Base-by-base conservation (phyloP, 2,888 invertebrate species). In the Spilarctia lutea region DNA sequence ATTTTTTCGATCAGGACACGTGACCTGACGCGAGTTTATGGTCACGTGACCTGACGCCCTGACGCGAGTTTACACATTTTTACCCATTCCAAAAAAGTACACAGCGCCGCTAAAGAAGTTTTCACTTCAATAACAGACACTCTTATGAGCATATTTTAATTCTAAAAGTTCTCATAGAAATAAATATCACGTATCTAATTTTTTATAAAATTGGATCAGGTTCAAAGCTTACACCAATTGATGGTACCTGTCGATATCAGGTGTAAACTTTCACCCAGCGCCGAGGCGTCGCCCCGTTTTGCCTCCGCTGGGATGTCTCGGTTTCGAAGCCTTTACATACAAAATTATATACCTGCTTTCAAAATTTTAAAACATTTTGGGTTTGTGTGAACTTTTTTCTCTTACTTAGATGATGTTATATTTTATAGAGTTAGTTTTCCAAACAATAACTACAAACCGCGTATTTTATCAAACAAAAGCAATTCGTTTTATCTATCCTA, bases 181-280 rank as follows among this genome's bases (percentile, higher is more conserved):
- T 24, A 24, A 52, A 24, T 24, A 27, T 27, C 60, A 60, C 60
- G n/a, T 56, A n/a, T 11, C 13, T 27, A 10, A 20, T 20, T n/a
- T 70, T 56, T 45, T 4, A 3, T 11, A 52, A 63, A 35, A 60
- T 68, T 75, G 71, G 72, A 73, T 2, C 60, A 79, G 80, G 81
- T 85, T 70, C 83, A 65, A 73, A 80, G 71, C 76, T 67, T 81
- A 60, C 2, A 82, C 66, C 72, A 73, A 74, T 39, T 66, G 4
- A 20, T 45, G n/a, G 11, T 68, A 73, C 75, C 88, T 92, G 92
- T 92, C 92, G 89, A 92, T 92, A 91, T 75, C 93, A 92, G 92
- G 91, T 92, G 91, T 89, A 91, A 92, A 93, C 87, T 92, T 92
- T 90, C 90, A 83, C 88, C 85, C 74, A 78, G 84, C 79, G 85